phyloP scores from a whole-genome alignment of 2,888 invertebrate species.

The Allolobophora icterica region DNA sequence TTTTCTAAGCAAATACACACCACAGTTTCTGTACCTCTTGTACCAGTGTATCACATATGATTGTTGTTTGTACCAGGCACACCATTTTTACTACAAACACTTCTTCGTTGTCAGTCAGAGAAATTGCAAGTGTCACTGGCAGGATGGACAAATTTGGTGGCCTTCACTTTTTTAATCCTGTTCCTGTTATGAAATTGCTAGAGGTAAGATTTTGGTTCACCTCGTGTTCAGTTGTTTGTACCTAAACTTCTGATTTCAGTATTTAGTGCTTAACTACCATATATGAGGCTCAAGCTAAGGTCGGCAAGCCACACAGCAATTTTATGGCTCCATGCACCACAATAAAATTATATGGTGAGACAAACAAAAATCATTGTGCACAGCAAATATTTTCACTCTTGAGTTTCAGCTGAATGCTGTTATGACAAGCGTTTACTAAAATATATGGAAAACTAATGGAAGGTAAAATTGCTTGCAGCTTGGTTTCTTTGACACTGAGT shows the following conservation, averaged over 20 bases:
- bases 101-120: conserved; percentile 82
- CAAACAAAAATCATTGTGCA: too few species aligned
- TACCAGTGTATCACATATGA: neutral
- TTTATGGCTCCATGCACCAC: too few species aligned
- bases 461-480: too few species aligned
- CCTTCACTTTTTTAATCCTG: conserved; percentile 90
- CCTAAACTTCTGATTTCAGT: neutral
- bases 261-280: neutral
- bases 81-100: conserved; percentile 88
- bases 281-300: neutral
- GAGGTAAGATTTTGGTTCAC: conserved; percentile 69
- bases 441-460: too few species aligned
- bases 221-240: neutral
- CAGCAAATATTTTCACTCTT: too few species aligned
- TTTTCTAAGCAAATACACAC: too few species aligned
- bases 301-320: too few species aligned
- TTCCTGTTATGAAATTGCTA: conserved; percentile 83
- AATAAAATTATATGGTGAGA: too few species aligned
- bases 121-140: conserved; percentile 78
- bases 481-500: too few species aligned
- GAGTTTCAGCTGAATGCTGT: too few species aligned
- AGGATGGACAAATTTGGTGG: conserved; percentile 79
- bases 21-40: too few species aligned
- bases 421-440: too few species aligned
- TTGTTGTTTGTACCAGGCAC: conserved; percentile 69